Percentiles rank a stretch among this genome's conserved stretches.
Evolutionary conservation across 2,888 invertebrate genomes (phyloP).

Genomic region (Byasa hedistus): DNA sequence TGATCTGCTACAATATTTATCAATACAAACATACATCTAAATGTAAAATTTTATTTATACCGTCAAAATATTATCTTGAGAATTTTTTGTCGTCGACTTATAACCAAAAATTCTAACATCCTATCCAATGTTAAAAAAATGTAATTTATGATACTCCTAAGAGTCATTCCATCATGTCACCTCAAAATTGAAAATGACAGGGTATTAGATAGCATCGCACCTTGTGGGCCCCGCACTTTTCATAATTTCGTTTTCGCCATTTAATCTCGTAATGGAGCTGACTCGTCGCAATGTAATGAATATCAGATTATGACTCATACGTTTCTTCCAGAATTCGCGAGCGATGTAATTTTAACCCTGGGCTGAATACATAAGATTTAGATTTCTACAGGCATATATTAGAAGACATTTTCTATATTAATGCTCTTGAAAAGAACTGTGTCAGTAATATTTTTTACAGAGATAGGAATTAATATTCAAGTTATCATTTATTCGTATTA

Average conservation of each 20-base stretch:
- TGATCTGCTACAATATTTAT: too few relatives aligned
- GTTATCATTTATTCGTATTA: neutral
- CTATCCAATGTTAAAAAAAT: neutral
- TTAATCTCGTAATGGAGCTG: conserved; percentile 31
- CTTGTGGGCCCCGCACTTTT: conserved; percentile 18
- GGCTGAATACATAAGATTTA: neutral
- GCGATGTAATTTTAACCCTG: conserved; percentile 7
- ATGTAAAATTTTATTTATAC: too few relatives aligned
- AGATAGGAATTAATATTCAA: neutral
- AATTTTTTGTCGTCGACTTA: too few relatives aligned
- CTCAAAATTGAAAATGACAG: conserved; percentile 6
- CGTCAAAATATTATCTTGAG: too few relatives aligned
- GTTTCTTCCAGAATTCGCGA: neutral
- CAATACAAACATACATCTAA: too few relatives aligned
- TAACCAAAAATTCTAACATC: too few relatives aligned
- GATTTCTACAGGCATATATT: neutral
- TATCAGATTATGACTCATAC: conserved; percentile 25
- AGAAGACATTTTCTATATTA: neutral
- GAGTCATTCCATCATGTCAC: conserved; percentile 8
- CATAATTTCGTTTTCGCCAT: conserved; percentile 29
- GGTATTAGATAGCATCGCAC: conserved; percentile 16
- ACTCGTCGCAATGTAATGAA: conserved; percentile 26
- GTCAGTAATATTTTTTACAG: neutral
- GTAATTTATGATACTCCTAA: neutral
- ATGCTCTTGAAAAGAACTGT: neutral